Percentiles rank a stretch among this genome's conserved stretches.
These are phyloP conservation scores for Misgurnus anguillicaudatus DNA, from an alignment of 2,113 vertebrate species.

Conservation along the genomic window DNA sequence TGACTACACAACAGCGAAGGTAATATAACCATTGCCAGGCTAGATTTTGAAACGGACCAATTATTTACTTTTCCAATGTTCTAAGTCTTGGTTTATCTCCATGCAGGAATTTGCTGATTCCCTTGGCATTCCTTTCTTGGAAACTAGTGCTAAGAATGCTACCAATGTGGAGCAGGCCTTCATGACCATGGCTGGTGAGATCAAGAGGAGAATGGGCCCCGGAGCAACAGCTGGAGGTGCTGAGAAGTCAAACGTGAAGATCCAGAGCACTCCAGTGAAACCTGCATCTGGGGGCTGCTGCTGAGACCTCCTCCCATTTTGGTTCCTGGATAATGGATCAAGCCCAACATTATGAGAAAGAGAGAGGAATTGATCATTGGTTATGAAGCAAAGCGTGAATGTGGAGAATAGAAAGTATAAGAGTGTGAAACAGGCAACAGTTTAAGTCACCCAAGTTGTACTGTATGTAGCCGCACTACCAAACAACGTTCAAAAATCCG, in stretches of 20 bases:
- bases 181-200: conserved; percentile 99
- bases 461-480: conserved; percentile 99
- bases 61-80: background rate
- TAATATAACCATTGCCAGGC: conserved; percentile 55
- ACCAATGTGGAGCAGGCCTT: conserved; percentile 99
- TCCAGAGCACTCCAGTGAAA: conserved; percentile 97
- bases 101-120: conserved; percentile 97
- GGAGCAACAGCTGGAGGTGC: conserved; percentile 92
- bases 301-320: conserved; percentile 59
- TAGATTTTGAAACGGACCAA: background rate
- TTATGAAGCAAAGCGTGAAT: conserved; percentile 49
- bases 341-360: conserved; percentile 83
- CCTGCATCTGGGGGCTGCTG: conserved; percentile 94
- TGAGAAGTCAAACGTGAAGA: conserved; percentile 95
- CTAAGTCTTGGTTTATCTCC: background rate
- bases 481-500: conserved; percentile 64
- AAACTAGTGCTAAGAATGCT: conserved; percentile 99
- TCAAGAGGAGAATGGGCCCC: conserved; percentile 98
- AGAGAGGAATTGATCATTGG: conserved; percentile 63
- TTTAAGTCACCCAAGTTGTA: conserved; percentile 90
- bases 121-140: conserved; percentile 98
- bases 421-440: conserved; percentile 72
- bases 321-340: conserved; percentile 63
- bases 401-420: conserved; percentile 43
- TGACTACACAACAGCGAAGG: conserved; percentile 99